A percentile compares a stretch with the other conserved stretches of the same genome.
Evolutionary conservation across 2,888 invertebrate genomes (phyloP).

Genomic region (Dryadula phaetusa): DNA sequence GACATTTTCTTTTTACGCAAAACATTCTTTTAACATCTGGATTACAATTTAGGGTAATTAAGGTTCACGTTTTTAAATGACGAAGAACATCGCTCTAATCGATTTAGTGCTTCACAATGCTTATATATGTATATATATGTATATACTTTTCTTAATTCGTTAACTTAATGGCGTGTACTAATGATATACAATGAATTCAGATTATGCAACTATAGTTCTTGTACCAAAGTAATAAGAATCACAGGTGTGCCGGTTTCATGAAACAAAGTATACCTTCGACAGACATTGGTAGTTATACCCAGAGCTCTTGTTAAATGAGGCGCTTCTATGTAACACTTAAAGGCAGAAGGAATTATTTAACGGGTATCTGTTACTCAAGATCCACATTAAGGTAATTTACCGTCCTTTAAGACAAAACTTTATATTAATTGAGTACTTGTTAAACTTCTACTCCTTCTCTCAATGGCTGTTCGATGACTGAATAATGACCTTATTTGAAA

Average conservation of each 20-base stretch:
- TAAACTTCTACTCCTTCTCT: conserved; percentile 31
- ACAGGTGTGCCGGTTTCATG: conserved; percentile 6
- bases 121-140: background rate
- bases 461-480: conserved; percentile 25
- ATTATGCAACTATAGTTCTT: conserved; percentile 15
- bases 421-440: conserved; percentile 46
- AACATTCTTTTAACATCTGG: conserved; percentile 14
- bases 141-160: conserved; percentile 58
- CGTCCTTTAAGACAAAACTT: conserved; percentile 42
- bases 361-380: conserved; percentile 57
- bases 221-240: conserved; percentile 28
- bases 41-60: conserved; percentile 7
- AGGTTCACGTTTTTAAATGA: background rate
- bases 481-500: too few relatives aligned
- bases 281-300: conserved; percentile 66
- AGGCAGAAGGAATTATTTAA: conserved; percentile 60
- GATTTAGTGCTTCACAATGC: background rate
- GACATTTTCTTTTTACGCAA: background rate
- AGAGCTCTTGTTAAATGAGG: conserved; percentile 69
- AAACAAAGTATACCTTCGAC: conserved; percentile 52
- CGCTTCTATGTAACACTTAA: conserved; percentile 60
- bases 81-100: background rate
- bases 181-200: conserved; percentile 50
- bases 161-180: conserved; percentile 62
- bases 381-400: conserved; percentile 46